A percentile compares a stretch with the other conserved stretches of the same genome.
Conservation (phyloP, 2,888 invertebrate species). For the Pollenia griseotomentosa region DNA sequence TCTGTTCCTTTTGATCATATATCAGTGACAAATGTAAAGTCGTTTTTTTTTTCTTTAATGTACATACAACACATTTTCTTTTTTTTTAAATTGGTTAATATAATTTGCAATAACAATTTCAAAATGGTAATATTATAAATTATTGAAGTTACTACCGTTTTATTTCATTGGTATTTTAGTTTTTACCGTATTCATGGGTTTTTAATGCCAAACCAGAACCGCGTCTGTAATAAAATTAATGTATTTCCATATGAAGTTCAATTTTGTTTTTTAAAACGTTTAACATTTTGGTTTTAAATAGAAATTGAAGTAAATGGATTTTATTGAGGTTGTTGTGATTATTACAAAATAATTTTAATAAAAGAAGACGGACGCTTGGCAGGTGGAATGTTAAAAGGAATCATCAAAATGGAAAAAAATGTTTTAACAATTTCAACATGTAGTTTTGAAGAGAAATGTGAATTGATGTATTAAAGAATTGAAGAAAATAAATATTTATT, state of each 20-base stretch:
- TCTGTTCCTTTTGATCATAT: slow-evolving; percentile 1
- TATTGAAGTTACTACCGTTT: slow-evolving; percentile 65
- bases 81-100: slow-evolving; percentile 64
- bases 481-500: no score
- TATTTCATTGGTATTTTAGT: not conserved
- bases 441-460: no score
- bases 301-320: not conserved
- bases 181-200: not conserved
- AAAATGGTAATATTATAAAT: slow-evolving; percentile 65
- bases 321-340: not conserved
- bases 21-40: slow-evolving; percentile 55
- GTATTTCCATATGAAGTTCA: slow-evolving; percentile 3
- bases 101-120: slow-evolving; percentile 69
- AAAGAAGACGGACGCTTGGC: no score
- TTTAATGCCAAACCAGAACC: not conserved
- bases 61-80: not conserved
- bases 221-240: not conserved
- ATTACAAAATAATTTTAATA: not conserved
- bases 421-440: no score
- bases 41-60: not conserved
- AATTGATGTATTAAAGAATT: no score
- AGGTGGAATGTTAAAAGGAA: no score
- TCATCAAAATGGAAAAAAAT: no score
- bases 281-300: not conserved
- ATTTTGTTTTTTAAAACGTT: not conserved